Evolutionary conservation across 2,888 invertebrate species (phyloP), one percentile per base, ranked within the genome.

Genomic region (Lithophane leautieri): DNA sequence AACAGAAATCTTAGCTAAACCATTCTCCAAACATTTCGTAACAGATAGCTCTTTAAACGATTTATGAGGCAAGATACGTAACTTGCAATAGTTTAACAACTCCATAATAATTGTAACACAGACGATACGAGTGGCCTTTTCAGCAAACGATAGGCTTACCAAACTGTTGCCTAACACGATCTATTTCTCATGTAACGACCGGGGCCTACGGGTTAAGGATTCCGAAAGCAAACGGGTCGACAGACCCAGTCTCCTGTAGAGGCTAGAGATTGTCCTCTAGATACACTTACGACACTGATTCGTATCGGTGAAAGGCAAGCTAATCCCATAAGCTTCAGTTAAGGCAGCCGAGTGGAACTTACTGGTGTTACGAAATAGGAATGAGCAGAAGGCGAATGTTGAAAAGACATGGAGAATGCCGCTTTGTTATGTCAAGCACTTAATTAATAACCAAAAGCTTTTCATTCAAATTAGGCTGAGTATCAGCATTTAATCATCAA

Each of bases 201-300:
- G 70, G 86, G 84, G 80, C 82, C 76, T 78, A 68, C 82, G 66
- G 85, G 86, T 83, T 82, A 84, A 84, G 86, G 82, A 86, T 83
- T 84, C 76, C 19, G 88, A 87, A 87, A 87, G 86, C 63, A 77
- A 85, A 76, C 82, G 25, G 76, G 70, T 76, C 70, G 62, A 56
- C 47, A 66, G 58, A 60, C 73, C 77, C 81, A 67, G 73, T 85
- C 83, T 79, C 81, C 76, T 78, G 73, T 68, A 67, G 76, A 81
- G 81, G 85, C 52, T 82, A 69, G 79, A 81, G 81, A 87, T 47
- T 83, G 85, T 81, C 79, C 47, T 60, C 73, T 65, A 52, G 81
- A 47, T 82, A 28, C 25, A 70, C 58, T 83, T 81, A 60, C 84
- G 62, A 84, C 77, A 52, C 28, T 12, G 73, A 79, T 62, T 81